phyloP scores from a whole-genome alignment of 1,140 invertebrate species.

The Chironomus tepperi region DNA sequence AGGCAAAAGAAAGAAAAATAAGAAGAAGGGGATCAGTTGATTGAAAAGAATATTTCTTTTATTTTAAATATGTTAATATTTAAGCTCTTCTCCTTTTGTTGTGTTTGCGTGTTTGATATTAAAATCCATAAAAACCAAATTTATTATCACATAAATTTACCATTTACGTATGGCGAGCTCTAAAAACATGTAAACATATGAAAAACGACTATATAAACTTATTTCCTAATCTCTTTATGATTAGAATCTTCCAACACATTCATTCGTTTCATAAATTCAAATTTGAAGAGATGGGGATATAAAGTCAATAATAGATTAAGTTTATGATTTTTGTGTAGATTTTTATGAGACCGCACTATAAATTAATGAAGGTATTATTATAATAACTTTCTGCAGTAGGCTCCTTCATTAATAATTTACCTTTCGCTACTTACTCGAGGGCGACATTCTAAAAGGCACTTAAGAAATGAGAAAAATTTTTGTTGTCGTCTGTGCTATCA shows the following conservation, averaged over 20 bases:
- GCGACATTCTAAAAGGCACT: background rate
- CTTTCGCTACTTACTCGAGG: background rate
- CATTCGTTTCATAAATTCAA: too few relatives aligned
- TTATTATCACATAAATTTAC: conserved; percentile 9
- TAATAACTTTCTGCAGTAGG: background rate
- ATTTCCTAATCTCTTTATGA: background rate
- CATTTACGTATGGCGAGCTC: background rate
- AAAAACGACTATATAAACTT: background rate
- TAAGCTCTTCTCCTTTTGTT: background rate
- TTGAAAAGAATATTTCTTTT: background rate
- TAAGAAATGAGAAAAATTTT: background rate
- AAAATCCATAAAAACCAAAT: background rate
- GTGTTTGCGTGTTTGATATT: background rate
- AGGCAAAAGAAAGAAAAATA: too few relatives aligned
- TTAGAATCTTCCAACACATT: background rate
- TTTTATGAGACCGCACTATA: background rate
- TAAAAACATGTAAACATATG: too few relatives aligned
- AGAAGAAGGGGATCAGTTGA: background rate
- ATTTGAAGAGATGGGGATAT: background rate
- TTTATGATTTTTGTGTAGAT: conserved; percentile 18
- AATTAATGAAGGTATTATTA: conserved; percentile 19
- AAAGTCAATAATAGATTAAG: conserved; percentile 1
- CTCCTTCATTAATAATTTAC: conserved; percentile 19
- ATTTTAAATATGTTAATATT: background rate
- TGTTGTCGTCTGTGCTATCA: background rate